Evolutionary conservation across 2,113 vertebrate genomes (phyloP), one percentile per base, ranked within the genome.

Genomic region (Mastomys coucha): DNA sequence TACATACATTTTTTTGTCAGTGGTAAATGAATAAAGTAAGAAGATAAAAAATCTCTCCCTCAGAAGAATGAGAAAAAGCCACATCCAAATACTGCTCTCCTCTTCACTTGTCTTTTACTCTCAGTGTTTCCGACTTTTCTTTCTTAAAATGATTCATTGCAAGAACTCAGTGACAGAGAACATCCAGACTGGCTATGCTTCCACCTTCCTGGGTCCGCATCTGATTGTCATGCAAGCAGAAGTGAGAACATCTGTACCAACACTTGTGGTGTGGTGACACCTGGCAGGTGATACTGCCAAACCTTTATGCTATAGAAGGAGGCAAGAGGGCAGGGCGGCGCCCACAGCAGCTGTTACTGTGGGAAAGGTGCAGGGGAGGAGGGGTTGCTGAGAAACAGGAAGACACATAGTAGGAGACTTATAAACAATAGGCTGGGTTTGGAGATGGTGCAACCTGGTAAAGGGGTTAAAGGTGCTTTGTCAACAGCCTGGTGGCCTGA

Each of bases 121-220:
- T 88, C 26, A 9, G 45, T 5, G 10, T 45, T 65, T 51, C 63
- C 78, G 24, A 5, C 20, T 80, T 82, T 90, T 69, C 51, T 80
- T 53, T 72, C 73, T 60, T 77, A 39, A 36, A 93, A 75, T 13
- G 73, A 58, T 70, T 80, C 69, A 42, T 51, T 51, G 63, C 28
- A 2, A 56, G 49, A 51, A 67, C 58, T 19, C 39, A 51, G 84
- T 6, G 36, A 72, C 73, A 73, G 72, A 56, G n/a, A 84, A n/a
- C 67, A 86, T 82, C 58, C 88, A 88, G 60, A 12, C 53, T 6
- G 10, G 10, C 26, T 88, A 56, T 5, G 56, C 45, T 72, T 20
- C 3, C 28, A 2, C 2, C 0, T 24, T n/a, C 49, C 28, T 67
- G 14, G 77, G 1, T 65, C 39, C 5, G 53, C 0, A 2, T 39